Percentiles rank a stretch among this genome's conserved stretches.
phyloP scores from a whole-genome alignment of 2,797 vertebrate species.

The Tamandua tetradactyla region DNA sequence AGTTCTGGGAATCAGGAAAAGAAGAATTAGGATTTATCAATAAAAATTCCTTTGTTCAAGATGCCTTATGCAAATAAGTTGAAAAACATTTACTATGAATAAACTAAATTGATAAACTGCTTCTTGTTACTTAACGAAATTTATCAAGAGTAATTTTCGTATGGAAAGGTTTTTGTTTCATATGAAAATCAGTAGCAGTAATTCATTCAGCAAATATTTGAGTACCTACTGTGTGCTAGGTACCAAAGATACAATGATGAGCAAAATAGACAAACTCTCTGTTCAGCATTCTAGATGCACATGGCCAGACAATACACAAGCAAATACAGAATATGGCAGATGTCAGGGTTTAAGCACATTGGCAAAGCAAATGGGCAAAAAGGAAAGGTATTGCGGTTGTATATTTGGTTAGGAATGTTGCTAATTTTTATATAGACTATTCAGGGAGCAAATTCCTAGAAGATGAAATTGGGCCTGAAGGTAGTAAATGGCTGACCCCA shows the following conservation, averaged over 20 bases:
- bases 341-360: neutral
- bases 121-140: neutral
- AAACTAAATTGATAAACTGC: neutral
- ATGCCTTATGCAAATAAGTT: neutral
- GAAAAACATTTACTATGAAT: neutral
- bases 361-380: neutral
- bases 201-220: slow-evolving; percentile 11
- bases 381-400: neutral
- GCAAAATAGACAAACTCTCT: neutral
- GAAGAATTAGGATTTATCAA: neutral
- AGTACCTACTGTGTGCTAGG: neutral
- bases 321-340: neutral
- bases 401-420: neutral
- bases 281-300: neutral
- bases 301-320: neutral
- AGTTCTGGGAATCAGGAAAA: neutral
- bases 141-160: slow-evolving; percentile 1
- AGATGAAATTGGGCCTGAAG: neutral
- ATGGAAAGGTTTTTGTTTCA: neutral
- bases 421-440: slow-evolving; percentile 15
- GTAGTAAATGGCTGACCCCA: neutral
- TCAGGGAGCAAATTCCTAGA: neutral
- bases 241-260: neutral
- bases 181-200: neutral
- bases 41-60: neutral